Evolutionary conservation across 1,140 invertebrate species (phyloP), one percentile per base, ranked within the genome.

Genomic region (Pseudomyrmex flavicornis): DNA sequence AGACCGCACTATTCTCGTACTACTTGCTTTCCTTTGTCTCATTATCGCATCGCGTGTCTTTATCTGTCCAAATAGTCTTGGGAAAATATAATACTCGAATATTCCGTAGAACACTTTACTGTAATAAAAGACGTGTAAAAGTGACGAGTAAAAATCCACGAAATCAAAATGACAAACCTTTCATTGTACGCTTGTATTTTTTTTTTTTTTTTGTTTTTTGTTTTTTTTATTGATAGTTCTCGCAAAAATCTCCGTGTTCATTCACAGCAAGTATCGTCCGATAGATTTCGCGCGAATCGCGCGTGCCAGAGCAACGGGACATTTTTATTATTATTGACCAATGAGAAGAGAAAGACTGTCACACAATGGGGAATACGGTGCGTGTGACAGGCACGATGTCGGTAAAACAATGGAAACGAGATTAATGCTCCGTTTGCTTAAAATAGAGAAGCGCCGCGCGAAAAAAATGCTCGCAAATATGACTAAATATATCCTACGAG

Each of bases 251-350:
- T 35, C 7, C 13, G 12, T 2, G 17, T 22, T n/a, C 26, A 44
- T 54, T 44, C 7, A 22, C 17, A 7, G 22, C 48, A 2, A 26
- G 26, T 26, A 12, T 68, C 10, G 12, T 68, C 17, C 44, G 63
- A 69, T 26, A 56, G 75, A 77, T 77, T 58, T 17, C 22, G 22
- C 35, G 75, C 12, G 46, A 77, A 58, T 68, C 35, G 50, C 35
- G 52, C 26, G 26, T 46, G 26, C 35, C 56, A 52, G 66, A 77
- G 35, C 75, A 77, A 56, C 75, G n/a, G 50, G 75, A 77, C 50
- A 77, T 17, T 77, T 77, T 77, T 77, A 77, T 77, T 77, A 69
- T 77, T 77, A 77, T 77, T 77, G 75, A 69, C 17, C 75, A 69
- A 77, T 77, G 75, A 77, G 62, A 69, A 77, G 50, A 69, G 75